Conservation (phyloP, 2,113 vertebrate genomes). For the Zosterops pallidus region DNA sequence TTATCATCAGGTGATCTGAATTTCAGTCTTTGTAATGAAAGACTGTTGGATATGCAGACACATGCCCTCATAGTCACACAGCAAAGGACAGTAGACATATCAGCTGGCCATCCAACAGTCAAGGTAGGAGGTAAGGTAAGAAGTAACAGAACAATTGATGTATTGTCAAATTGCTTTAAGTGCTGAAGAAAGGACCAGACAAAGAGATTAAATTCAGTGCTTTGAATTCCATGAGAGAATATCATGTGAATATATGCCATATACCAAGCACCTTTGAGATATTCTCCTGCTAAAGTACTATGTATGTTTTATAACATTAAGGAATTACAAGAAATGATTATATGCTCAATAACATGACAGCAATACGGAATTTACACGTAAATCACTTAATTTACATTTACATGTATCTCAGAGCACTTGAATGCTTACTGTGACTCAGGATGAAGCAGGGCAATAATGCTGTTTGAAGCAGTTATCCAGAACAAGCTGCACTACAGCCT, state of each 20-base stretch:
- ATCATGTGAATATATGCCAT: background rate
- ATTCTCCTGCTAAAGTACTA: background rate
- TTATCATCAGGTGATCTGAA: background rate
- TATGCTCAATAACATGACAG: background rate
- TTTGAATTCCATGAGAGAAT: background rate
- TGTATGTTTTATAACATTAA: background rate
- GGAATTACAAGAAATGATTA: background rate
- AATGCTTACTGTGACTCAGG: slow-evolving; percentile 13
- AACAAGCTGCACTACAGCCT: slow-evolving; percentile 7
- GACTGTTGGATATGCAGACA: background rate
- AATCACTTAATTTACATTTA: background rate
- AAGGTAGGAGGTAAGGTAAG: background rate
- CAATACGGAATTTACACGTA: background rate
- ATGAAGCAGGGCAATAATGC: background rate
- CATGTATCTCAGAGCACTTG: background rate
- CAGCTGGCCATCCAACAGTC: background rate
- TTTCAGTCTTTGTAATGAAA: background rate
- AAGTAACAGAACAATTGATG: background rate
- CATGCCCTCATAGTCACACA: background rate
- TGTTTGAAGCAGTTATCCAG: slow-evolving; percentile 16
- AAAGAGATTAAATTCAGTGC: background rate
- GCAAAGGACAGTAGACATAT: background rate
- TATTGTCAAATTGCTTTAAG: background rate
- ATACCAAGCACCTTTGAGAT: background rate
- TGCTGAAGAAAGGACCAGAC: background rate